These are phyloP conservation scores for Lates japonicus DNA, from an alignment of 2,797 vertebrate genomes.

Conservation along the genomic window DNA sequence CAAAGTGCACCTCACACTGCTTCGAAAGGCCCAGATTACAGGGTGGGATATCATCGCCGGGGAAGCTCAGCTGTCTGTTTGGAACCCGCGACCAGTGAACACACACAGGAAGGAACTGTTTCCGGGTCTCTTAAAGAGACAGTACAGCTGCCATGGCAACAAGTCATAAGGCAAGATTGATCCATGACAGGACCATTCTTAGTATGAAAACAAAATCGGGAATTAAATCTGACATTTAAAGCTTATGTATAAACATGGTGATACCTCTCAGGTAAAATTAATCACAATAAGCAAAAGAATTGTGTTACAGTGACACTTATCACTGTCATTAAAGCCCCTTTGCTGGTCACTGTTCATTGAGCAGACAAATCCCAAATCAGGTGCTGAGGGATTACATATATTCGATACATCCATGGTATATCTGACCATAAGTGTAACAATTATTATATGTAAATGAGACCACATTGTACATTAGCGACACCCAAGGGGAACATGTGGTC, in stretches of 20 bases:
- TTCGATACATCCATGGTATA: too few species aligned
- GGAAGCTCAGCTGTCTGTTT: slow-evolving; percentile 38
- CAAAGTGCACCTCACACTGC: slow-evolving; percentile 70
- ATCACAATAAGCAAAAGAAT: background rate
- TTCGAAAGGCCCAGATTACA: slow-evolving; percentile 63
- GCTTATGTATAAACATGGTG: background rate
- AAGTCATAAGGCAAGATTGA: background rate
- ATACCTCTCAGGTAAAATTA: background rate
- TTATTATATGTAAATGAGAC: too few species aligned
- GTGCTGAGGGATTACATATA: too few species aligned
- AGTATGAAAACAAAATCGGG: background rate
- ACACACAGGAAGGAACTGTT: slow-evolving; percentile 41
- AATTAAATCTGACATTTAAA: background rate
- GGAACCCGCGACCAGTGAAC: slow-evolving; percentile 39
- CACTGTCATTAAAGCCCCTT: background rate
- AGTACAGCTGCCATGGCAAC: slow-evolving; percentile 38
- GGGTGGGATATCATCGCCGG: slow-evolving; percentile 71
- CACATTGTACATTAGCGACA: too few species aligned
- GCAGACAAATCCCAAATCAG: too few species aligned
- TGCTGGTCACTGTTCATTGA: background rate
- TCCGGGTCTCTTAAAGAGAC: slow-evolving; percentile 87
- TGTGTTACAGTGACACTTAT: background rate
- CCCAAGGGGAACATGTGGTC: too few species aligned
- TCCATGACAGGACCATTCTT: background rate
- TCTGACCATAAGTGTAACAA: too few species aligned